Evolutionary conservation across 2,797 vertebrate genomes (phyloP), one percentile per base, ranked within the genome.

Genomic region (Falco cherrug): DNA sequence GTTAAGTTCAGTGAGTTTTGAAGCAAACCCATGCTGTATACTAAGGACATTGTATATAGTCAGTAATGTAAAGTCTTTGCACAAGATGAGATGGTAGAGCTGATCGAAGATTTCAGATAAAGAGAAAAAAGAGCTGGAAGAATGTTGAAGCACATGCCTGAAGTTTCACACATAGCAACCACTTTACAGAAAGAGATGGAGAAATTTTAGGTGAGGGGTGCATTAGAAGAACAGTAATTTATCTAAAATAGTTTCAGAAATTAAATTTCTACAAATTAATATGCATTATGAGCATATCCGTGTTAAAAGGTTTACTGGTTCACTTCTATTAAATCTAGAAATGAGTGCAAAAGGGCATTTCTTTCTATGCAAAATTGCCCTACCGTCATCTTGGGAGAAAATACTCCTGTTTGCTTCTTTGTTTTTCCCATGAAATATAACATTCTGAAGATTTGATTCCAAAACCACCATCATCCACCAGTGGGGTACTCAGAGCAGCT

Each of bases 401-500:
- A 37, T 3, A 6, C 9, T 50, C 50, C 25, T 10, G 14, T 47
- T 50, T 26, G 29, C 31, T 33, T 61, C 24, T 6, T 57, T 37
- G 17, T 37, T 67, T 85, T 67, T 51, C 76, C 60, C 54, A 7
- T 41, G n/a, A 24, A 68, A 63, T 13, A 25, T 3, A 24, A 16
- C 13, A n/a, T 37, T 31, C 12, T 15, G 37, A 84, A 53, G 24
- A 26, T 33, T 24, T 59, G 6, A 53, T 59, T 64, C 50, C 19
- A 24, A 94, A 85, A 19, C 5, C 9, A 25, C 11, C 0, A 0
- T 24, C 37, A 15, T 47, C 35, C 26, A 19, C 51, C 1, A 0
- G 26, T 31, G 33, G 35, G 37, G 21, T 33, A 9, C 22, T 67
- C 37, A 31, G 41, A 73, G 64, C 89, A 33, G 41, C 7, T 0